Percentiles rank a stretch among this genome's conserved stretches.
Evolutionary conservation across 2,888 invertebrate species (phyloP).

Genomic region (Agrenia bidenticulata): DNA sequence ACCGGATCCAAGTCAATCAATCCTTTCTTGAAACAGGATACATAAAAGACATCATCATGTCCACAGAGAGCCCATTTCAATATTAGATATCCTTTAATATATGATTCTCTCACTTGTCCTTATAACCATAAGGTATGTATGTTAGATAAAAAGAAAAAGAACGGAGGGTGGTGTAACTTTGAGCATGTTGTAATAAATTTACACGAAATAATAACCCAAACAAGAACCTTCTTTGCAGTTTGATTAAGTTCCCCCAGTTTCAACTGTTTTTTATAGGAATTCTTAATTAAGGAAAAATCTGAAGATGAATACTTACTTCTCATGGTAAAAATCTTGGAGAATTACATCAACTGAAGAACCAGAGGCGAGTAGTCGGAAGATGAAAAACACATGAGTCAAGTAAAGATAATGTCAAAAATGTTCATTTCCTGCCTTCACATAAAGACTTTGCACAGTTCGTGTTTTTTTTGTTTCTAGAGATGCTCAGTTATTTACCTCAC

Average conservation of each 20-base stretch:
- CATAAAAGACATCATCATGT: constrained; percentile 21
- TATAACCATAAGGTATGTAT: no score
- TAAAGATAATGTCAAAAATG: constrained; percentile 19
- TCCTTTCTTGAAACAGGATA: constrained; percentile 14
- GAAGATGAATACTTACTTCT: no score
- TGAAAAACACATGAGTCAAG: constrained; percentile 16
- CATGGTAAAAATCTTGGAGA: not conserved
- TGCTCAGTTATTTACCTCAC: not conserved
- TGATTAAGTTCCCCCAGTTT: no score
- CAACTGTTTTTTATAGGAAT: no score
- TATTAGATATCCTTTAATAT: not conserved
- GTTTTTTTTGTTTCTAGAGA: not conserved
- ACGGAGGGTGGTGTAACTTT: no score
- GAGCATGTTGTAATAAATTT: no score
- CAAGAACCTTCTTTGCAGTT: no score
- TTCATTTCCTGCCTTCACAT: constrained; percentile 22
- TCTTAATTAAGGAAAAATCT: no score
- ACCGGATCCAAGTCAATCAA: constrained; percentile 27
- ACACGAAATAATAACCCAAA: no score
- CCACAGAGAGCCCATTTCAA: constrained; percentile 16
- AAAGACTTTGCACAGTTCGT: constrained; percentile 8
- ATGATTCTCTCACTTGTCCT: no score
- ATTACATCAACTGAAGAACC: not conserved
- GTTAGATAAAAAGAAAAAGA: no score
- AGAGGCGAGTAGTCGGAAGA: constrained; percentile 11